Conservation (phyloP, 1,140 invertebrate species). For the Drosophila kohkoa region DNA sequence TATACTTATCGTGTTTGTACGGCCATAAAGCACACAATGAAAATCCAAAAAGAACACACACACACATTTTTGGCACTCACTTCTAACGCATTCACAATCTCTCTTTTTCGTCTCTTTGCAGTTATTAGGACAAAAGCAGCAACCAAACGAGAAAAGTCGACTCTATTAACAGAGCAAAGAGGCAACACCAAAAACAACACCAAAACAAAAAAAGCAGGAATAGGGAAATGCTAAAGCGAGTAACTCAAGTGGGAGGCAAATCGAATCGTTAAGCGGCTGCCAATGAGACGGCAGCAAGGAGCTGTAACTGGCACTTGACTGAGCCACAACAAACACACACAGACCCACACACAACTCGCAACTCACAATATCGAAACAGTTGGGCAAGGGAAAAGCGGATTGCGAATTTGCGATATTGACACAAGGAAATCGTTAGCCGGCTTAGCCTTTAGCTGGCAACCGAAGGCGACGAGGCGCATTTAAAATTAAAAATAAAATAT, state of each 20-base stretch:
- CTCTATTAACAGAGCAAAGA: conserved; percentile 78
- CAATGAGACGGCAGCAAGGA: conserved; percentile 66
- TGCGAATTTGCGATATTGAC: conserved; percentile 77
- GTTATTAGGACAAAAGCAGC: conserved; percentile 61
- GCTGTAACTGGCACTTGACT: conserved; percentile 23
- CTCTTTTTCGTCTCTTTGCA: conserved; percentile 62
- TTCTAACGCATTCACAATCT: conserved; percentile 35
- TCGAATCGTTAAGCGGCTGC: conserved; percentile 50
- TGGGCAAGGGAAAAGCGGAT: conserved; percentile 70
- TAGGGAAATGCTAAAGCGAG: conserved; percentile 15
- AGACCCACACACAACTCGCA: neutral
- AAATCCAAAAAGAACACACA: conserved; percentile 66
- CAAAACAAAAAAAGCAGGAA: neutral
- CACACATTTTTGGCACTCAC: conserved; percentile 46
- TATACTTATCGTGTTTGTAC: conserved; percentile 26
- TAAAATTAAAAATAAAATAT: conserved; percentile 71
- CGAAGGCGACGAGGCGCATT: conserved; percentile 44
- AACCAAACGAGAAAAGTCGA: conserved; percentile 48
- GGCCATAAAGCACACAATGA: conserved; percentile 57
- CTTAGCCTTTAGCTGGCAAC: conserved; percentile 58
- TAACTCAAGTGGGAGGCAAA: conserved; percentile 29
- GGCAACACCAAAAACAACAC: conserved; percentile 11
- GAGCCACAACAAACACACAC: neutral
- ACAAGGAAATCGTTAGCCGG: conserved; percentile 82
- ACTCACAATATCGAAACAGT: conserved; percentile 58